Conservation (phyloP, 2,797 vertebrate genomes). For the Monodelphis domestica region DNA sequence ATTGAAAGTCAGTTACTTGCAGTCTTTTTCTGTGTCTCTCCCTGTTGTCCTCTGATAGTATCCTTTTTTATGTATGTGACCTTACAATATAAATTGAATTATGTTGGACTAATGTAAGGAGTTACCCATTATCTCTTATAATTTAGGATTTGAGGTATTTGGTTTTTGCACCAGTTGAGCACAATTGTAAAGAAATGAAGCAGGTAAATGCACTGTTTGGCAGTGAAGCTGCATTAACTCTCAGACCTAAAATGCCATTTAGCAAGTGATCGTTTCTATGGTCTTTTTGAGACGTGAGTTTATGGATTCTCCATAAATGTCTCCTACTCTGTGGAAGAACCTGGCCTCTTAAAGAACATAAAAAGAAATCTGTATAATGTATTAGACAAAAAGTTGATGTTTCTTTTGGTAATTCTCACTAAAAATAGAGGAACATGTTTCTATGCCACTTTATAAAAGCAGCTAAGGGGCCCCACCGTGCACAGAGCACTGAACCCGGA, state of each 20-base stretch:
- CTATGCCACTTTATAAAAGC: neutral
- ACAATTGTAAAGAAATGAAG: constrained; percentile 34
- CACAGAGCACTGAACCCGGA: neutral
- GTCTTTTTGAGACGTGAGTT: constrained; percentile 60
- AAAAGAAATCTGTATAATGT: constrained; percentile 53
- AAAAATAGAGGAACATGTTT: neutral
- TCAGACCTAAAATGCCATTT: constrained; percentile 43
- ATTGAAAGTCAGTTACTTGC: neutral
- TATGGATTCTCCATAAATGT: constrained; percentile 61
- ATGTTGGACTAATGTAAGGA: constrained; percentile 39
- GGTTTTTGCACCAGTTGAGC: constrained; percentile 8
- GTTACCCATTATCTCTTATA: constrained; percentile 30
- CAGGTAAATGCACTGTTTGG: neutral
- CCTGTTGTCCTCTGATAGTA: neutral
- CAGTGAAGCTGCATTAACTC: constrained; percentile 60
- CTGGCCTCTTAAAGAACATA: constrained; percentile 46
- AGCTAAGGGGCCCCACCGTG: neutral
- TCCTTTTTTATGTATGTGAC: neutral
- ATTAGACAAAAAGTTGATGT: neutral
- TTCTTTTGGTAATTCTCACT: neutral
- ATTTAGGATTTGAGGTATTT: constrained; percentile 40
- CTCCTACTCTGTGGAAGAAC: too few relatives aligned
- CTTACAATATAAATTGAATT: neutral
- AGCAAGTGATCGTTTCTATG: constrained; percentile 63
- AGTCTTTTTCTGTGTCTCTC: neutral